A percentile compares a stretch with the other conserved stretches of the same genome.
phyloP scores from a whole-genome alignment of 2,113 vertebrate genomes.

The Tragelaphus buxtoni region DNA sequence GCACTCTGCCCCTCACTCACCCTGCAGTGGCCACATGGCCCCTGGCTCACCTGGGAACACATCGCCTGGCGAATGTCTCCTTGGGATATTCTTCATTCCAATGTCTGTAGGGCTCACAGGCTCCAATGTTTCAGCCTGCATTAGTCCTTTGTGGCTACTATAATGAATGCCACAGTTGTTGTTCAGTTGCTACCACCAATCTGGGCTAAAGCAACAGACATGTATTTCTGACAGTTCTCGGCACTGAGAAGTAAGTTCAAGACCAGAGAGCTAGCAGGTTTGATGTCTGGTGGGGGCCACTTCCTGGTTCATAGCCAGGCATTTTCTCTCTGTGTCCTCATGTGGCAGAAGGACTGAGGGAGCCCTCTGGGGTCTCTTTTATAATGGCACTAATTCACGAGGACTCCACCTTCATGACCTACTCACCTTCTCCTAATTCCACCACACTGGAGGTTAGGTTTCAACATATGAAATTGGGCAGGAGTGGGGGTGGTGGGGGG shows the following conservation, averaged over 20 bases:
- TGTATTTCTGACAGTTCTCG: background rate
- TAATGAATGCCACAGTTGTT: background rate
- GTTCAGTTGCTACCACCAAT: background rate
- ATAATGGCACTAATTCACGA: background rate
- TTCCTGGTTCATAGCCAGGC: background rate
- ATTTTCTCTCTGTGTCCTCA: background rate
- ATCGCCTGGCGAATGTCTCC: background rate
- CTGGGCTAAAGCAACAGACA: background rate
- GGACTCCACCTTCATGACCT: background rate
- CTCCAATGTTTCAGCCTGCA: background rate
- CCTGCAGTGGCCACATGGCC: background rate
- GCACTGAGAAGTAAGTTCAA: background rate
- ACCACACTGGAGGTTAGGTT: background rate
- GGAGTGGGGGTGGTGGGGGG: accelerated
- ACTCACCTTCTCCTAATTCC: background rate
- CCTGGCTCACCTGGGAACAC: background rate
- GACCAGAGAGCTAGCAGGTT: background rate
- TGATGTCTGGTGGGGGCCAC: background rate
- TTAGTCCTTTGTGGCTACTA: no score
- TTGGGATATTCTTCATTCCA: no score
- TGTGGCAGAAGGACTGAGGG: background rate
- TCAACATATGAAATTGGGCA: background rate
- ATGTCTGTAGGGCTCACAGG: no score
- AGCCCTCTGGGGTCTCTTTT: no score
- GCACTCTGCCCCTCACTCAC: background rate